A percentile compares a stretch with the other conserved stretches of the same genome.
phyloP scores from a whole-genome alignment of 2,888 invertebrate species.

The Mongoloraphidia duomilia region DNA sequence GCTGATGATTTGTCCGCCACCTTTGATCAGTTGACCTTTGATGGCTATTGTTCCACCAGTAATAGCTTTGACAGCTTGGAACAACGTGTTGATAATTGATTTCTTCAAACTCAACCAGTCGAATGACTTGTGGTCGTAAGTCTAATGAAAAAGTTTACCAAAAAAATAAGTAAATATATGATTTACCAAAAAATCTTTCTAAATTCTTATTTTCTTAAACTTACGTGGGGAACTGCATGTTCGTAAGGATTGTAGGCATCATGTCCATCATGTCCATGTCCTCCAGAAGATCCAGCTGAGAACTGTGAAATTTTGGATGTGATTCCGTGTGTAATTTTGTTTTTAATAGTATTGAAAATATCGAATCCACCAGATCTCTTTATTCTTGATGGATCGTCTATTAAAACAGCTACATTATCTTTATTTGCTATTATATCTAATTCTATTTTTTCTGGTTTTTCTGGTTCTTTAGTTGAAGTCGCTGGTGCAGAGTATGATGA shows the following conservation, averaged over 20 bases:
- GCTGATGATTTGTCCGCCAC: constrained; percentile 54
- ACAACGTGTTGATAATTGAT: constrained; percentile 64
- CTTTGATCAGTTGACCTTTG: constrained; percentile 78
- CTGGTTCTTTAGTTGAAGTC: too few species aligned
- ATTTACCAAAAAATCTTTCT: neutral
- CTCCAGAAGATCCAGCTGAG: neutral
- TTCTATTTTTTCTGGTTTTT: too few species aligned
- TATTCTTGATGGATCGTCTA: neutral
- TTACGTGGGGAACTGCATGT: neutral
- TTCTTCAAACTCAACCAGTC: constrained; percentile 61
- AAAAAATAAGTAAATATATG: neutral
- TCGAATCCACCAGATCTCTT: neutral
- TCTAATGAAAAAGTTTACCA: constrained; percentile 13
- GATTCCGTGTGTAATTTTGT: neutral
- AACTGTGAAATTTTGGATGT: neutral
- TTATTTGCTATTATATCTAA: too few species aligned
- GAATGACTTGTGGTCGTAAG: constrained; percentile 22
- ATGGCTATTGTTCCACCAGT: constrained; percentile 75
- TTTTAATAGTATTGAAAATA: neutral
- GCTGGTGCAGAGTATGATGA: too few species aligned
- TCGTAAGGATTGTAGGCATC: neutral
- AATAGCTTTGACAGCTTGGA: constrained; percentile 79
- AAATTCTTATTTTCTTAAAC: neutral
- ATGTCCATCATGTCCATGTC: neutral
- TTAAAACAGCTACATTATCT: too few species aligned